These are phyloP conservation scores for Oryzias javanicus DNA, from an alignment of 2,113 vertebrate species.

Conservation along the genomic window DNA sequence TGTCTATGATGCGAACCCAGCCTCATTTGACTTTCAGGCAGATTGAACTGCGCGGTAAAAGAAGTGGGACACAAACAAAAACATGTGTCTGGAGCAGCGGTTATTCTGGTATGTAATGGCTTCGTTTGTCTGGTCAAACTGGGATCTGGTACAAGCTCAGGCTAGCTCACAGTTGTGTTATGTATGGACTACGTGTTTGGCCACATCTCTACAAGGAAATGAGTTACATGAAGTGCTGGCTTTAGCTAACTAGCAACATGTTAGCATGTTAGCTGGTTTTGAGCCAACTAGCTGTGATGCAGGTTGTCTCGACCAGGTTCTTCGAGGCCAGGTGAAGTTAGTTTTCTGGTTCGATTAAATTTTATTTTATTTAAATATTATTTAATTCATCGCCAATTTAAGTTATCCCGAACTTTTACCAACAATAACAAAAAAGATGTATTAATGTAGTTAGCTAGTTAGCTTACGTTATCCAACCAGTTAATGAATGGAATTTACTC, in stretches of 20 bases:
- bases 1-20: neutral
- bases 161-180: neutral
- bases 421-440: conserved; percentile 1
- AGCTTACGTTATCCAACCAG: conserved; percentile 2
- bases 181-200: neutral
- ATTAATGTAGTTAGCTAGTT: conserved; percentile 49
- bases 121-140: conserved; percentile 19
- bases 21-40: conserved; percentile 20
- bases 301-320: neutral
- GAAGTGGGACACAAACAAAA: conserved; percentile 79
- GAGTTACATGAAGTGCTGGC: conserved; percentile 19
- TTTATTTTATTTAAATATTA: no score
- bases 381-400: no score
- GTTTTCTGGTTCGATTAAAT: neutral
- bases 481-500: neutral
- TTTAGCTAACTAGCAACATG: conserved; percentile 58
- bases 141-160: neutral
- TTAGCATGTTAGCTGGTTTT: conserved; percentile 58
- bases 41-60: conserved; percentile 79
- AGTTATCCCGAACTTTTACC: neutral
- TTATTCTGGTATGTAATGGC: conserved; percentile 49
- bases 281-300: conserved; percentile 10
- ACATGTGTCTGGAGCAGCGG: conserved; percentile 75
- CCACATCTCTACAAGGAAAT: neutral
- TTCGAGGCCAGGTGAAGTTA: neutral